These are phyloP conservation scores for Cardiocondyla obscurior DNA, from an alignment of 1,140 invertebrate genomes.

Conservation along the genomic window DNA sequence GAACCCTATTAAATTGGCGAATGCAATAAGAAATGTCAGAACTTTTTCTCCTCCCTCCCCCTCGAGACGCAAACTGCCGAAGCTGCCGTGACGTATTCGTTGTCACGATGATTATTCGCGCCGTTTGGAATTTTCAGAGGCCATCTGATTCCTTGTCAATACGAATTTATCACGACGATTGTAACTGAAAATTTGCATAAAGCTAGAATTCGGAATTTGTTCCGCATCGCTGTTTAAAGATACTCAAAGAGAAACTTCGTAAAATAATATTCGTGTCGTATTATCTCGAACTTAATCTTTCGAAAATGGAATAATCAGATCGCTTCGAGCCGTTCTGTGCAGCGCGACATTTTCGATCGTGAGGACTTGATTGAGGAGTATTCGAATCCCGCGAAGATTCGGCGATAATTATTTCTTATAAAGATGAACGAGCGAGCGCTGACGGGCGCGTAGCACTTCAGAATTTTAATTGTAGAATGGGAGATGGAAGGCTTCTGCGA, in stretches of 20 bases:
- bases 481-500: not conserved
- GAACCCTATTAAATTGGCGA: conserved; percentile 35
- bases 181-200: conserved; percentile 18
- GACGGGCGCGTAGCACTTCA: conserved; percentile 10
- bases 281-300: conserved; percentile 19
- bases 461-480: conserved; percentile 13
- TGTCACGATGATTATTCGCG: conserved; percentile 13
- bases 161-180: conserved; percentile 18
- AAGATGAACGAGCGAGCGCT: conserved; percentile 13
- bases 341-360: not conserved
- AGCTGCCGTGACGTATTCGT: not conserved
- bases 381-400: not conserved
- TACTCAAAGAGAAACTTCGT: not conserved
- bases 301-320: conserved; percentile 9
- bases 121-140: conserved; percentile 22
- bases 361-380: not conserved
- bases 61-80: not conserved
- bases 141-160: not conserved
- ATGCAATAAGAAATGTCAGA: conserved; percentile 14
- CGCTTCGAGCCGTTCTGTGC: not conserved
- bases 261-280: not conserved
- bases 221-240: not conserved
- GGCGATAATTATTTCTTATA: conserved; percentile 14
- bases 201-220: not conserved
- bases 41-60: too few species aligned